phyloP scores from a whole-genome alignment of 2,797 vertebrate species.

The Spondyliosoma cantharus region DNA sequence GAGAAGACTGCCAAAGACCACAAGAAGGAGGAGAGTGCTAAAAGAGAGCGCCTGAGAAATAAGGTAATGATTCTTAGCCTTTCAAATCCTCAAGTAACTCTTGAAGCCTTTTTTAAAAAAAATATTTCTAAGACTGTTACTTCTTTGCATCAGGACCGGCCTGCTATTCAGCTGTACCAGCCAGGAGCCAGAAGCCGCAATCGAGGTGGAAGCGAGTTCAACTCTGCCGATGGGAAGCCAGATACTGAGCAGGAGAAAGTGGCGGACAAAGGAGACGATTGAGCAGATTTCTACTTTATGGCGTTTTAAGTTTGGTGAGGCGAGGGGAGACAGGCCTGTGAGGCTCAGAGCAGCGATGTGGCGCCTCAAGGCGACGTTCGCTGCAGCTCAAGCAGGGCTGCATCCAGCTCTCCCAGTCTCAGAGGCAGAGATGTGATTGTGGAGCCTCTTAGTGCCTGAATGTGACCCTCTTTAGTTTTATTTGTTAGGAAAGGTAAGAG shows the following conservation, averaged over 20 bases:
- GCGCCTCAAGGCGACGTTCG: constrained; percentile 43
- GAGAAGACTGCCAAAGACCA: constrained; percentile 88
- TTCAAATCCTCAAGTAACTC: not conserved
- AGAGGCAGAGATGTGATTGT: constrained; percentile 58
- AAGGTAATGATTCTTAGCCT: constrained; percentile 83
- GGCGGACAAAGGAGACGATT: constrained; percentile 90
- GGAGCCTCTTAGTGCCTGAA: constrained; percentile 78
- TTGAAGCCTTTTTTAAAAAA: too few relatives aligned
- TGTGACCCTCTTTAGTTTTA: constrained; percentile 70
- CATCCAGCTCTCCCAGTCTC: constrained; percentile 62
- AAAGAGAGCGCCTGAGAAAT: constrained; percentile 94
- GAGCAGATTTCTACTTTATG: constrained; percentile 61
- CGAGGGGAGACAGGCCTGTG: constrained; percentile 55
- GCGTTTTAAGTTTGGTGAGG: constrained; percentile 43
- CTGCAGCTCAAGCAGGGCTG: constrained; percentile 51
- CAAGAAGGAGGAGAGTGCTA: constrained; percentile 91
- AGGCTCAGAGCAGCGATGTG: constrained; percentile 61
- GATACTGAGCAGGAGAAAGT: constrained; percentile 87
- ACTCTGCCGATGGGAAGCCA: constrained; percentile 85
- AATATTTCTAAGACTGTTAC: constrained; percentile 13
- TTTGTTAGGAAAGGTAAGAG: constrained; percentile 62
- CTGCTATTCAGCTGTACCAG: constrained; percentile 97
- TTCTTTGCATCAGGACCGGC: constrained; percentile 89
- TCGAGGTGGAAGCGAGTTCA: constrained; percentile 82
- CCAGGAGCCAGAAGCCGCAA: constrained; percentile 92